Conservation (phyloP, 2,797 vertebrate species). For the Morus bassanus region DNA sequence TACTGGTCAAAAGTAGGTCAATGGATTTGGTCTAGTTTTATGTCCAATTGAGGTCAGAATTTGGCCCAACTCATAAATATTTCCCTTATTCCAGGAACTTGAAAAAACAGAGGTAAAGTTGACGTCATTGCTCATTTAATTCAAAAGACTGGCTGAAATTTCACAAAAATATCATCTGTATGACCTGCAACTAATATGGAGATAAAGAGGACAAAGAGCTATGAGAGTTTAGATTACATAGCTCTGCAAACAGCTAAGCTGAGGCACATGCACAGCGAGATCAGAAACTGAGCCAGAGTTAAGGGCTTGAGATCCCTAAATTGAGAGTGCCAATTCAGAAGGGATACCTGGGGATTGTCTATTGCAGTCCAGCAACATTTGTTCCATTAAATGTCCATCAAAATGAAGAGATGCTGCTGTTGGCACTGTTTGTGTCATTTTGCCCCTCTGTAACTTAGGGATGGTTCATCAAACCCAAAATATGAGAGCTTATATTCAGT, state of each 20-base stretch:
- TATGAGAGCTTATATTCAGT: background rate
- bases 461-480: background rate
- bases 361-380: background rate
- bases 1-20: background rate
- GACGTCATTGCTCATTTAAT: background rate
- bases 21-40: background rate
- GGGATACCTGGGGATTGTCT: background rate
- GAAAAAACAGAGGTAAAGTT: background rate
- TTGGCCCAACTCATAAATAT: background rate
- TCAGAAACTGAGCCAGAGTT: background rate
- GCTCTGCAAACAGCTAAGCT: background rate
- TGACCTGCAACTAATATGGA: background rate
- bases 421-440: background rate
- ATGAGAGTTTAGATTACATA: background rate
- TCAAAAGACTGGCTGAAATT: background rate
- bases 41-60: background rate
- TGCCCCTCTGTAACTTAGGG: background rate
- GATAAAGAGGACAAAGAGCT: background rate
- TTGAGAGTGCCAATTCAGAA: background rate
- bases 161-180: background rate
- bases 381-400: background rate
- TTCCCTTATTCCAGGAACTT: background rate
- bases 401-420: background rate
- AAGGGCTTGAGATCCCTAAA: background rate
- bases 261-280: background rate